Evolutionary conservation across 2,797 vertebrate species (phyloP), one percentile per base, ranked within the genome.

Genomic region (Spheniscus humboldti): DNA sequence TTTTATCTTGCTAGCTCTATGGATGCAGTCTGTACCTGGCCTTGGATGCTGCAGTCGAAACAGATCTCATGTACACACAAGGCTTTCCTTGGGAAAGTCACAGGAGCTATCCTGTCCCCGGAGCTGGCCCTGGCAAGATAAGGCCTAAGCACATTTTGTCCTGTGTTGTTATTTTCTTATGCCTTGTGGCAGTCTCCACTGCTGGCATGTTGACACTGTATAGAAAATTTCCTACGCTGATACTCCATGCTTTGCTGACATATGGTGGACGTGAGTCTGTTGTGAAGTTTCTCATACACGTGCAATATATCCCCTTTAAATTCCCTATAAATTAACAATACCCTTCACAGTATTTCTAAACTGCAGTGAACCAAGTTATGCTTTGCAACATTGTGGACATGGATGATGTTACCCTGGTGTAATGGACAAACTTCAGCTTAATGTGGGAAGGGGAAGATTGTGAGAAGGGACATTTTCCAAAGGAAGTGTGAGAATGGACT

Each of bases 401-500:
- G n/a, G 25, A 68, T 73, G 59, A 17, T n/a, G 2, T 47, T 72
- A 86, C 30, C 3, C 48, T 55, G 11, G 17, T 77, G 56, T 72
- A 76, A 86, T 15, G 48, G 56, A 67, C 63, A 89, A 93, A 79
- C 4, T 81, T 90, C 19, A 90, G 23, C 18, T 57, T 62, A 41
- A 91, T 53, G 24, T 77, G 45, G 52, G 69, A 93, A 75, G 20
- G 9, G 13, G 50, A 84, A 78, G 74, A 73, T 20, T 60, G 39
- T 33, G 25, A 87, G 68, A 94, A 83, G 27, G 57, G 81, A 39
- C 16, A 59, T 75, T 94, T 96, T 94, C 66, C 68, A n/a, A 33
- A 72, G 50, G 57, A 94, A 88, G 91, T 80, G 28, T 20, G 41
- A 90, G 47, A 76, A 90, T 43, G 37, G 62, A 68, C 33, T 75